Conservation (phyloP, 1,140 invertebrate species). For the Drosophila obscura region DNA sequence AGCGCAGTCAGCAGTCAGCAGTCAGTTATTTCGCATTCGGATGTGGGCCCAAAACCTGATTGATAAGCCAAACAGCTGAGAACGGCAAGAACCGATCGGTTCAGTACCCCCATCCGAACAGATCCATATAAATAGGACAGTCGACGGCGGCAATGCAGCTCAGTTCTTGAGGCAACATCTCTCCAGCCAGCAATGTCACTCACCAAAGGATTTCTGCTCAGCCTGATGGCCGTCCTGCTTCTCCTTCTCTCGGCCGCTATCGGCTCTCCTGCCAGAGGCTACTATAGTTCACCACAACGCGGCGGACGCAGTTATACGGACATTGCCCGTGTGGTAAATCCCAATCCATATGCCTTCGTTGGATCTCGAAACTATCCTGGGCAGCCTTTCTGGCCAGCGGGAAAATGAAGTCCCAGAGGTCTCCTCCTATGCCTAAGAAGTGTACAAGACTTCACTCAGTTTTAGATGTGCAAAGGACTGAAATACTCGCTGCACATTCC, state of each 20-base stretch:
- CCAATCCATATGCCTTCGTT: conserved; percentile 66
- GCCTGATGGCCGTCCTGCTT: conserved; percentile 36
- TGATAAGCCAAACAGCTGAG: conserved; percentile 49
- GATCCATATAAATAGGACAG: conserved; percentile 49
- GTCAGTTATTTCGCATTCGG: conserved; percentile 22
- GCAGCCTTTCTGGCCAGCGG: conserved; percentile 69
- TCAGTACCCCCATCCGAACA: not conserved
- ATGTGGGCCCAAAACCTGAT: conserved; percentile 61
- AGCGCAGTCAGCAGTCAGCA: conserved; percentile 19
- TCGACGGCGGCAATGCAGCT: conserved; percentile 14
- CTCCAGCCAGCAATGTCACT: conserved; percentile 45
- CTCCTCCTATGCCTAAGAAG: not conserved
- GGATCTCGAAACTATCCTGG: conserved; percentile 64
- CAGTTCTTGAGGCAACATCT: conserved; percentile 46
- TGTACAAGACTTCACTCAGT: conserved; percentile 7
- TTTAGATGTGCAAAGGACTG: conserved; percentile 23
- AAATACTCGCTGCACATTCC: conserved; percentile 2
- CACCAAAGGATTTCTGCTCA: conserved; percentile 28
- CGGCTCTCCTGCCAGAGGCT: conserved; percentile 27
- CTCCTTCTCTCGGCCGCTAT: conserved; percentile 11
- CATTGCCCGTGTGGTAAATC: conserved; percentile 73
- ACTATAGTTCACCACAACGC: conserved; percentile 24
- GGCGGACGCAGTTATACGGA: conserved; percentile 71
- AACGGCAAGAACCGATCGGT: conserved; percentile 40
- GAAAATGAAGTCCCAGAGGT: conserved; percentile 16